phyloP scores from a whole-genome alignment of 2,797 vertebrate genomes.

The Mycteria americana region DNA sequence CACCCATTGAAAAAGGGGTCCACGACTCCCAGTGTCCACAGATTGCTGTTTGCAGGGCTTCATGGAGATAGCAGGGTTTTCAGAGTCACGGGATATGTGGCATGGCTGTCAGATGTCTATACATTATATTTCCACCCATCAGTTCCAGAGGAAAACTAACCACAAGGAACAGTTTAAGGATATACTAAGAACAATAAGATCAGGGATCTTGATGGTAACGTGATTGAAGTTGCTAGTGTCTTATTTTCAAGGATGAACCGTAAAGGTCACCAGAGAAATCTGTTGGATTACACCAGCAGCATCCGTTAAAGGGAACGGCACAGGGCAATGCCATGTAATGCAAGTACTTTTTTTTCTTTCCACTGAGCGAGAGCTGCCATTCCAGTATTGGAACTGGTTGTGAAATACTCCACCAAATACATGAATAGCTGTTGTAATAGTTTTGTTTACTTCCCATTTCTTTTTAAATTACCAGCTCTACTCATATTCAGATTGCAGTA shows the following conservation, averaged over 20 bases:
- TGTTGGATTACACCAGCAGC: background rate
- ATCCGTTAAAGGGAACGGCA: background rate
- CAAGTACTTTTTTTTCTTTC: background rate
- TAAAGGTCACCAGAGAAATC: background rate
- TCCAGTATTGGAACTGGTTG: background rate
- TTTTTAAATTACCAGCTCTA: background rate
- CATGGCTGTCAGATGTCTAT: background rate
- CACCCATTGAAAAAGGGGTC: background rate
- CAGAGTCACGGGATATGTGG: rapidly evolving
- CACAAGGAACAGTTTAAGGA: background rate
- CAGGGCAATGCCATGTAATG: background rate
- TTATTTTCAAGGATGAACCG: background rate
- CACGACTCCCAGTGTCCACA: background rate
- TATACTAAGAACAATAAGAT: background rate
- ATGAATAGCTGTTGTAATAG: conserved; percentile 29
- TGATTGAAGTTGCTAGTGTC: background rate
- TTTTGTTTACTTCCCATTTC: conserved; percentile 53
- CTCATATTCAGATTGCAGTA: background rate
- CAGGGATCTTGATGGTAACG: background rate
- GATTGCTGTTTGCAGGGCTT: background rate
- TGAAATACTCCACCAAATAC: conserved; percentile 30
- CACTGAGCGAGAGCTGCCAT: background rate
- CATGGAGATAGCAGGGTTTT: background rate
- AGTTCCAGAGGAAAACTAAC: background rate
- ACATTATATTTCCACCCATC: background rate